Evolutionary conservation across 2,113 vertebrate genomes (phyloP).

Genomic region (Pteropus alecto): DNA sequence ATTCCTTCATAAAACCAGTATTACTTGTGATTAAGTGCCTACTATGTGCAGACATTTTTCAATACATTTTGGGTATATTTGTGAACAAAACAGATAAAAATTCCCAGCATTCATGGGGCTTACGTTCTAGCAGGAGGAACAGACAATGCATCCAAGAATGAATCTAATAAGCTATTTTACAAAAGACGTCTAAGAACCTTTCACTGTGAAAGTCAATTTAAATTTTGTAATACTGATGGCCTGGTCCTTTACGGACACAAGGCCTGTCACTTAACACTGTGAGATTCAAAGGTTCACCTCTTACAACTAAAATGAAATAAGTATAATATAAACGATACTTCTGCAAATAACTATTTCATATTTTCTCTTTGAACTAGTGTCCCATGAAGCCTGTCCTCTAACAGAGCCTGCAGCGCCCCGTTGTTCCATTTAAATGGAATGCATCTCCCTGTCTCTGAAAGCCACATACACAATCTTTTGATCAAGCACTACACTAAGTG

Average conservation of each 20-base stretch:
- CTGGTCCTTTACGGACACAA: background rate
- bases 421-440: background rate
- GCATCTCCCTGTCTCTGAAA: background rate
- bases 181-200: background rate
- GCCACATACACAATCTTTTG: background rate
- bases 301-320: constrained; percentile 20
- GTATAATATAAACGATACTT: background rate
- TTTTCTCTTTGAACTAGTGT: constrained; percentile 35
- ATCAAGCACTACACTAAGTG: background rate
- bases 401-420: background rate
- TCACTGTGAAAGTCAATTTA: constrained; percentile 23
- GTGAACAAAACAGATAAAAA: background rate
- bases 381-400: background rate
- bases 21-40: background rate
- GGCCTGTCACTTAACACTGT: background rate
- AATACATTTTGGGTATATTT: background rate
- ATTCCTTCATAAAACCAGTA: background rate
- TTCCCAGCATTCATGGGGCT: background rate
- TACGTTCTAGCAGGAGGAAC: background rate
- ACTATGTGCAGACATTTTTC: background rate
- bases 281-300: background rate
- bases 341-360: background rate
- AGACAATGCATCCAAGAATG: background rate
- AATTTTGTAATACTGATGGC: background rate
- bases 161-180: background rate